Evolutionary conservation across 1,140 invertebrate genomes (phyloP).

Genomic region (Schlechtendalia chinensis): DNA sequence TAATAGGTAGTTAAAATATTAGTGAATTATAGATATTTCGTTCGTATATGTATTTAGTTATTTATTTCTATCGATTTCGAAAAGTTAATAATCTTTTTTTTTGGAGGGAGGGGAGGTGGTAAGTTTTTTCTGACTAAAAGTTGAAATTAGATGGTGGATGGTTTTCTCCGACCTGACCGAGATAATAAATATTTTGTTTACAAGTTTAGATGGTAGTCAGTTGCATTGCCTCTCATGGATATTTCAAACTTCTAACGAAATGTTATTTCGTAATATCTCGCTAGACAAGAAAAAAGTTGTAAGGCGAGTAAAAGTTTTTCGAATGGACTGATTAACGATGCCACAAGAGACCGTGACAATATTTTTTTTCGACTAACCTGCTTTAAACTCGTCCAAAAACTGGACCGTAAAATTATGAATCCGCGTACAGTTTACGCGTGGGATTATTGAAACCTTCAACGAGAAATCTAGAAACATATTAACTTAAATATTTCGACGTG

Average conservation of each 20-base stretch:
- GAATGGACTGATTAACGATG: conserved; percentile 28
- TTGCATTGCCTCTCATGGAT: conserved; percentile 14
- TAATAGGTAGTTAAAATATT: too few relatives aligned
- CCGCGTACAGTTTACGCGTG: background rate
- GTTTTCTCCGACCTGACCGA: background rate
- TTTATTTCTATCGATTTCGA: background rate
- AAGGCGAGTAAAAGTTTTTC: conserved; percentile 27
- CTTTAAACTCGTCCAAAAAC: conserved; percentile 13
- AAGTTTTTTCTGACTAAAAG: conserved; percentile 5
- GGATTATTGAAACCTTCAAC: background rate
- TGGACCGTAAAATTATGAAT: conserved; percentile 5
- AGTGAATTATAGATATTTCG: background rate
- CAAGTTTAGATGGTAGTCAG: background rate
- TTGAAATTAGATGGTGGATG: conserved; percentile 20
- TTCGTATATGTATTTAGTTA: background rate
- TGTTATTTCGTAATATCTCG: conserved; percentile 25
- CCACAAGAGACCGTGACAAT: conserved; percentile 1
- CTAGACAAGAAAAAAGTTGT: conserved; percentile 23
- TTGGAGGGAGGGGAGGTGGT: too few relatives aligned
- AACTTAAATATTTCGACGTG: background rate
- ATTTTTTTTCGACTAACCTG: background rate
- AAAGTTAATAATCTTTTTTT: conserved; percentile 16
- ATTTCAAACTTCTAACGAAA: conserved; percentile 35
- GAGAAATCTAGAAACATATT: background rate
- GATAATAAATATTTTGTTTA: conserved; percentile 38